These are phyloP conservation scores for Muntiacus muntjak DNA, from an alignment of 2,113 vertebrate species.

Conservation along the genomic window DNA sequence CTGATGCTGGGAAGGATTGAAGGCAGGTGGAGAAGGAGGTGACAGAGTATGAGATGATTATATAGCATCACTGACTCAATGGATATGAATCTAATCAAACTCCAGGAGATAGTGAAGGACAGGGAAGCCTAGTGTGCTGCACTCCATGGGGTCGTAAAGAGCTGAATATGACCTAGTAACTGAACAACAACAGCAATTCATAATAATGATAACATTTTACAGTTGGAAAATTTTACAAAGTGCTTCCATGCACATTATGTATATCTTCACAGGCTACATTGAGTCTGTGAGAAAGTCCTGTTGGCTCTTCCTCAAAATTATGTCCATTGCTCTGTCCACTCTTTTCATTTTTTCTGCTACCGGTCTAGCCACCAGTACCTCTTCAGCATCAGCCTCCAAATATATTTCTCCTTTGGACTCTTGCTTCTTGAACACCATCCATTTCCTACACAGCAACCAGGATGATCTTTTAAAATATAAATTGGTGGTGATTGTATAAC, in stretches of 20 bases:
- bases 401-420: background rate
- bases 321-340: rapidly evolving
- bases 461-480: background rate
- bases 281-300: background rate
- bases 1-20: background rate
- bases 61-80: background rate
- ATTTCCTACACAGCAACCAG: background rate
- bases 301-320: background rate
- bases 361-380: rapidly evolving
- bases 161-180: background rate
- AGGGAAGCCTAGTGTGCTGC: background rate
- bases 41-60: background rate
- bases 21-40: background rate
- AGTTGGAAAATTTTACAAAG: background rate
- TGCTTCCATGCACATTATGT: background rate
- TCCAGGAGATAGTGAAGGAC: background rate
- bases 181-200: background rate
- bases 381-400: background rate
- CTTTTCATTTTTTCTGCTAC: background rate
- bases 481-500: background rate
- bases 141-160: background rate
- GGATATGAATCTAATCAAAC: background rate
- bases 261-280: background rate
- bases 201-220: background rate
- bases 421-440: background rate